Evolutionary conservation across 2,113 vertebrate genomes (phyloP).

Genomic region (Phoxinus phoxinus): DNA sequence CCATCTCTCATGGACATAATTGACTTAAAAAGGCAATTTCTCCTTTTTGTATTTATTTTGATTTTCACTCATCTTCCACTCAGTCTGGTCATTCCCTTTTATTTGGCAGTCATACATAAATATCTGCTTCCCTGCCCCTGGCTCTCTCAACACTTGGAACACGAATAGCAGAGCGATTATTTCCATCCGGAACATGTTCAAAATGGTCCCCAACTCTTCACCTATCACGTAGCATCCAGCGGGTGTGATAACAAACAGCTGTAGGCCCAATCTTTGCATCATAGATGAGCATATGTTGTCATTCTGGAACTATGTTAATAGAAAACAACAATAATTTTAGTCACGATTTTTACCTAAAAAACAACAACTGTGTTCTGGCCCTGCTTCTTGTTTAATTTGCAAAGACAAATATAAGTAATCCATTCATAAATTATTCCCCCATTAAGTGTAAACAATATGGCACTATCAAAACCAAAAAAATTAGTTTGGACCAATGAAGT

Average conservation of each 20-base stretch:
- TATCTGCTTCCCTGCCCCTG: constrained; percentile 33
- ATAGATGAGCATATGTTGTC: constrained; percentile 13
- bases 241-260: constrained; percentile 48
- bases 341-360: background rate
- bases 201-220: constrained; percentile 17
- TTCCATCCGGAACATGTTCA: constrained; percentile 41
- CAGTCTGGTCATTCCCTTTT: constrained; percentile 52
- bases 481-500: background rate
- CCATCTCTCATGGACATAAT: constrained; percentile 35
- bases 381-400: too few relatives aligned
- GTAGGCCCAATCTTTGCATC: background rate
- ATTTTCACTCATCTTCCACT: constrained; percentile 43
- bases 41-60: constrained; percentile 41
- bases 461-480: background rate
- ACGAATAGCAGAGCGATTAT: constrained; percentile 38
- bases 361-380: background rate
- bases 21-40: constrained; percentile 47
- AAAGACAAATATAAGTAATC: too few relatives aligned
- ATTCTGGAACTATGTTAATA: background rate
- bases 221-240: background rate
- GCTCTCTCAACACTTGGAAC: constrained; percentile 25
- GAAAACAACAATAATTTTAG: background rate
- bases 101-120: constrained; percentile 53
- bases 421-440: too few relatives aligned
- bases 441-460: background rate